Evolutionary conservation across 1,140 invertebrate species (phyloP).

Genomic region (Ceratoteleas bidentatus): DNA sequence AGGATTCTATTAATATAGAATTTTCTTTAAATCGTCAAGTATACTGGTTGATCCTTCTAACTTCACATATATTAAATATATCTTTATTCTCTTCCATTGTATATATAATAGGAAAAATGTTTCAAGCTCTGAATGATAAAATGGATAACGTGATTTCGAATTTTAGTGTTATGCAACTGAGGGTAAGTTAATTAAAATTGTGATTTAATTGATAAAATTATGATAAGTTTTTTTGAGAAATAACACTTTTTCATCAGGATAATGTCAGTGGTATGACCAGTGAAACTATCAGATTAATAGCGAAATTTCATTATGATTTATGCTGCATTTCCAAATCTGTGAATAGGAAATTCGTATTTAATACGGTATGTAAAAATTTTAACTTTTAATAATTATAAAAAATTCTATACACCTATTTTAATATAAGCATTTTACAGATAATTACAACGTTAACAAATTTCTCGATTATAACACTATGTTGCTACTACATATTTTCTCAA

Average conservation of each 20-base stretch:
- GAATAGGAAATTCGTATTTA: constrained; percentile 44
- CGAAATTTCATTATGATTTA: constrained; percentile 50
- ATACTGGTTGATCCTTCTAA: constrained; percentile 29
- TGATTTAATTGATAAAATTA: no score
- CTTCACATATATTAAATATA: constrained; percentile 36
- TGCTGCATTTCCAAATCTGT: constrained; percentile 39
- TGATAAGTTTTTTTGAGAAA: no score
- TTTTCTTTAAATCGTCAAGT: constrained; percentile 23
- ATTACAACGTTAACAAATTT: constrained; percentile 43
- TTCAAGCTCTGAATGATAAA: constrained; percentile 34
- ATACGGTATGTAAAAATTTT: constrained; percentile 28
- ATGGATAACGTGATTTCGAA: constrained; percentile 27
- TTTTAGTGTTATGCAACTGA: not conserved
- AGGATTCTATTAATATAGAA: not conserved
- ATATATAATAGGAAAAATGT: constrained; percentile 43
- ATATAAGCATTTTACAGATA: no score
- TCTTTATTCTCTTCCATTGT: constrained; percentile 37
- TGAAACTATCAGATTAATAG: constrained; percentile 38
- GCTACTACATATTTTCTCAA: constrained; percentile 45
- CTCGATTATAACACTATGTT: constrained; percentile 34
- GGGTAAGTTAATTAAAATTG: constrained; percentile 24
- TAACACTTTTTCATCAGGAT: constrained; percentile 15
- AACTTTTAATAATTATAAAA: no score
- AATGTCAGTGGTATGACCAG: not conserved
- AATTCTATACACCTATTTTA: not conserved